These are phyloP conservation scores for Tangara arthus DNA, from an alignment of 2,797 vertebrate genomes.

Conservation along the genomic window DNA sequence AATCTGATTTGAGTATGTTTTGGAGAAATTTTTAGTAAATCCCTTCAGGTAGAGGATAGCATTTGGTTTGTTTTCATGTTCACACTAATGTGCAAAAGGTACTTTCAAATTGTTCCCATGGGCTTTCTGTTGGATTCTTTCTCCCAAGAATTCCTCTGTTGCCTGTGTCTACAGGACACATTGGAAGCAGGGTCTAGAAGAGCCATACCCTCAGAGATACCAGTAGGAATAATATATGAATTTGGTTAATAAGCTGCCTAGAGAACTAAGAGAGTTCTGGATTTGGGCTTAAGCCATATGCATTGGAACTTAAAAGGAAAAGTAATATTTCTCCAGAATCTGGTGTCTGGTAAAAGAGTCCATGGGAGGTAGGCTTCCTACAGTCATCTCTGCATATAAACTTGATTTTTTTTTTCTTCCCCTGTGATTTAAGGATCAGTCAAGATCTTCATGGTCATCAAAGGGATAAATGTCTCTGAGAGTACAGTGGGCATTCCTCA, in stretches of 20 bases:
- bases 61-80: neutral
- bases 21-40: neutral
- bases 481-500: neutral
- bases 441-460: neutral
- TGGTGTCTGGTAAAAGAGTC: neutral
- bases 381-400: neutral
- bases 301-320: neutral
- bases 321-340: neutral
- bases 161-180: neutral
- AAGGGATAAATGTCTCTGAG: neutral
- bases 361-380: neutral
- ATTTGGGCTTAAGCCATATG: neutral
- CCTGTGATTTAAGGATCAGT: neutral
- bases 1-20: neutral
- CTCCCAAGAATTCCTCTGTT: neutral
- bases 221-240: neutral
- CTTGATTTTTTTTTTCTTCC: neutral
- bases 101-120: neutral
- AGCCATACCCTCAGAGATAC: neutral
- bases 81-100: neutral
- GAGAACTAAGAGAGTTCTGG: neutral
- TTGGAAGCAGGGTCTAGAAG: neutral
- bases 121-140: neutral
- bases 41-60: neutral
- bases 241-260: neutral